Base-by-base conservation (phyloP, 1,140 invertebrate species). In the Venturia canescens region DNA sequence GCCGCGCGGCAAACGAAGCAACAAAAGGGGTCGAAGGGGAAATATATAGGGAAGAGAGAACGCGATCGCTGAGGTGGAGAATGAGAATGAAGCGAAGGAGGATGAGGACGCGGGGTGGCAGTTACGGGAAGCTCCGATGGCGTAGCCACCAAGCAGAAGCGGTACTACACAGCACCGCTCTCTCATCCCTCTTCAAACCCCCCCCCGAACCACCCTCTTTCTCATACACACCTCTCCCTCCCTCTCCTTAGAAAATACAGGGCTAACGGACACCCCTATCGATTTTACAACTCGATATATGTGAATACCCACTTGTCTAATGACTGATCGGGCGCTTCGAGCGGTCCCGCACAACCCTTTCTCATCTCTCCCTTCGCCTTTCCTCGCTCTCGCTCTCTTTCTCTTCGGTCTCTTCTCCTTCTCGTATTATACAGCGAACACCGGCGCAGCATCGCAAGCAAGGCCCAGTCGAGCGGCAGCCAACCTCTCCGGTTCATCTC, bases 241-340 rank as follows among this genome's bases (percentile, higher is more conserved):
- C 79, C 83, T 66, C 86, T 90, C 90, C 91, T 92, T 91, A 91
- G 85, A 91, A 88, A 89, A 91, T 90, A 90, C 90, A 89, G 87
- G 86, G 85, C 87, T 87, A 90, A 90, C 89, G 89, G 89, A 92
- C 90, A 92, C 89, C 90, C 90, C 90, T 92, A 92, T 92, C 90
- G 90, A 92, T 92, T 92, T 92, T 92, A 92, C 90, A 92, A 91
- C 89, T 90, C 89, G 90, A 92, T 92, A 91, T 92, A 91, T 91
- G 89, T 90, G 90, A 91, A 91, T 92, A 92, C 89, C 91, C 90
- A 92, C 90, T 92, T 92, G 91, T 91, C 90, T 92, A 92, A 91
- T 92, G 91, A 91, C 90, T 91, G 91, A 92, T 92, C 91, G 90
- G 86, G 89, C 66, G 66, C 89, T 89, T 90, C 87, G 84, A 88